Conservation (phyloP, 2,797 vertebrate genomes). For the Fistularia tabacaria region DNA sequence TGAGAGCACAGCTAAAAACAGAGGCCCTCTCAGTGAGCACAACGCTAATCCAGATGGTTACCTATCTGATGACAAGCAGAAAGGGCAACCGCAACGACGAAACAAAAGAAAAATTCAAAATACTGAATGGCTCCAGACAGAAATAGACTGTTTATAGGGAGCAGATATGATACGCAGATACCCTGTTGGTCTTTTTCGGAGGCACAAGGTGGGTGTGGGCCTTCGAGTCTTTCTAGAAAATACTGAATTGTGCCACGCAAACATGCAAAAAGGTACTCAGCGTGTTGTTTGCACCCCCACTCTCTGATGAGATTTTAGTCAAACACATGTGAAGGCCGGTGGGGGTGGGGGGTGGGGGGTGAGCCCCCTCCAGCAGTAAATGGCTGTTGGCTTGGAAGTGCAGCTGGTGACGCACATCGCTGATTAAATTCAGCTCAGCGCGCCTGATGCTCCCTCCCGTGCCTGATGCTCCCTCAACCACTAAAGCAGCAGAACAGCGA, state of each 20-base stretch:
- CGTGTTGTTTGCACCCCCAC: not conserved
- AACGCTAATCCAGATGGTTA: conserved; percentile 31
- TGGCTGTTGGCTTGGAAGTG: conserved; percentile 73
- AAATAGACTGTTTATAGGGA: not conserved
- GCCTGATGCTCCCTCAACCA: conserved; percentile 64
- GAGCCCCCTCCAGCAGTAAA: conserved; percentile 45
- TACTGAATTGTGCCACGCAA: not conserved
- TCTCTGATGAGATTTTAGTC: conserved; percentile 16
- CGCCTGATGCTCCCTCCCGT: conserved; percentile 58
- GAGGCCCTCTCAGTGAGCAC: conserved; percentile 30
- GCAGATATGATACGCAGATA: not conserved
- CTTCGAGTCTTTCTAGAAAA: conserved; percentile 10
- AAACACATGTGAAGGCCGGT: conserved; percentile 8
- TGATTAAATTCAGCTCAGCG: conserved; percentile 77
- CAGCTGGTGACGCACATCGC: conserved; percentile 80
- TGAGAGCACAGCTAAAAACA: conserved; percentile 36
- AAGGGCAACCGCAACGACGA: not conserved
- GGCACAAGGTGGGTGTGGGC: too few species aligned
- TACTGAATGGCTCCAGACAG: not conserved
- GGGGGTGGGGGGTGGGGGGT: not conserved
- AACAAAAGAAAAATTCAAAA: conserved; percentile 6
- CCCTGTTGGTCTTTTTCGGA: not conserved
- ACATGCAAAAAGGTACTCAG: not conserved
- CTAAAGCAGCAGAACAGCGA: conserved; percentile 41
- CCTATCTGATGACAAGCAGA: conserved; percentile 31